A percentile compares a stretch with the other conserved stretches of the same genome.
phyloP scores from a whole-genome alignment of 2,113 vertebrate species.

The Macquaria australasica region DNA sequence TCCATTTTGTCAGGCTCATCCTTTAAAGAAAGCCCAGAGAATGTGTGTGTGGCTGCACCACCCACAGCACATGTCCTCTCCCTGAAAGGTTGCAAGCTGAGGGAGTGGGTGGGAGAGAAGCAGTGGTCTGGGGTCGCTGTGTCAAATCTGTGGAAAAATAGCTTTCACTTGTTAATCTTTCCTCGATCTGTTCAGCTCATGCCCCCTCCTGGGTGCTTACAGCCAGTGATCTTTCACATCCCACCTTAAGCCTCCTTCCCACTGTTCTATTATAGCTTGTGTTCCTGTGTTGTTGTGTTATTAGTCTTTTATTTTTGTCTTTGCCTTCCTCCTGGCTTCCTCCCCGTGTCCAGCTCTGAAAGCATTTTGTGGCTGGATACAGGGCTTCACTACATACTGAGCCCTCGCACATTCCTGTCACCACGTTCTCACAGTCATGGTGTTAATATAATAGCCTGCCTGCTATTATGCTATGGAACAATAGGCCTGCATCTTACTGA shows the following conservation, averaged over 20 bases:
- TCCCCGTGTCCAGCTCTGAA: conserved; percentile 34
- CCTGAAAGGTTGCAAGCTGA: conserved; percentile 46
- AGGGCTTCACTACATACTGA: conserved; percentile 23
- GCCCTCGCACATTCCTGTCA: conserved; percentile 29
- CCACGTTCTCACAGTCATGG: conserved; percentile 29
- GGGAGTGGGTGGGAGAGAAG: conserved; percentile 66
- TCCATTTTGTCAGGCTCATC: conserved; percentile 32
- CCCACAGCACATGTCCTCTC: conserved; percentile 53
- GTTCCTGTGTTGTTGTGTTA: conserved; percentile 54
- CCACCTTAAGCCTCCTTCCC: conserved; percentile 70
- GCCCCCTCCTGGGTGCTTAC: conserved; percentile 59
- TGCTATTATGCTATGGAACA: conserved; percentile 26
- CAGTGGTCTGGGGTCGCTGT: conserved; percentile 51
- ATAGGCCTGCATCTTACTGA: conserved; percentile 15
- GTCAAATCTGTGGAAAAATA: conserved; percentile 71
- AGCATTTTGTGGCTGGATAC: conserved; percentile 23
- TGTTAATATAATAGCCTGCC: conserved; percentile 46
- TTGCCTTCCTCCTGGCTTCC: conserved; percentile 32
- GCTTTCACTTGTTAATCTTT: conserved; percentile 74
- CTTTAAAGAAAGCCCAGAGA: conserved; percentile 31
- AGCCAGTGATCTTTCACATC: conserved; percentile 64
- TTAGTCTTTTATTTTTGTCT: conserved; percentile 45
- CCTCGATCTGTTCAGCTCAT: conserved; percentile 49
- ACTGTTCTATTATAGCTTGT: conserved; percentile 59
- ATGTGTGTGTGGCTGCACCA: conserved; percentile 32